Evolutionary conservation across 2,113 vertebrate species (phyloP).

Genomic region (Serilophus lunatus): DNA sequence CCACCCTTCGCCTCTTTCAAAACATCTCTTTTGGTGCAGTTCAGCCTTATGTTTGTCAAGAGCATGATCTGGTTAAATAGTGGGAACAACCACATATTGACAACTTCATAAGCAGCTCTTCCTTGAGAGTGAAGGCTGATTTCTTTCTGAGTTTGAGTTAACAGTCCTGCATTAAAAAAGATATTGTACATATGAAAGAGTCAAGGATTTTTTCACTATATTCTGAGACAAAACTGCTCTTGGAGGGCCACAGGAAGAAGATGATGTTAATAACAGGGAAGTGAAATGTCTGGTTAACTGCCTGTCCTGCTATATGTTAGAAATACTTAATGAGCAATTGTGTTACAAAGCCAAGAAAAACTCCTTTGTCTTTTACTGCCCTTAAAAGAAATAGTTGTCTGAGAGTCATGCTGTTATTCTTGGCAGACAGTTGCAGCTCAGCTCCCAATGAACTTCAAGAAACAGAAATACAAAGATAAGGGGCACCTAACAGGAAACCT

Average conservation of each 20-base stretch:
- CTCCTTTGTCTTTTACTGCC: not conserved
- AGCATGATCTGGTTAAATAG: not conserved
- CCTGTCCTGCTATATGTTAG: not conserved
- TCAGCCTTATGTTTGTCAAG: not conserved
- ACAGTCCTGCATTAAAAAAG: not conserved
- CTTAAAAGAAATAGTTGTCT: not conserved
- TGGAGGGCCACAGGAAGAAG: not conserved
- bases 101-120: not conserved
- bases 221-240: not conserved
- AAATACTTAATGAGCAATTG: not conserved
- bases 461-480: not conserved
- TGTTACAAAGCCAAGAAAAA: not conserved
- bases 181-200: not conserved
- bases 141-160: not conserved
- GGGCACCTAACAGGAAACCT: not conserved
- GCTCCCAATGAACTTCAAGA: not conserved
- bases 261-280: not conserved
- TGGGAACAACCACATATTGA: not conserved
- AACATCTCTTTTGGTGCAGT: not conserved
- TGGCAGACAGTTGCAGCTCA: not conserved
- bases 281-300: not conserved
- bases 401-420: not conserved
- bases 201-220: not conserved
- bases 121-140: not conserved
- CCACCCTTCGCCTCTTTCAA: not conserved